These are phyloP conservation scores for Scolopax mira DNA, from an alignment of 2,113 vertebrate species.

Conservation along the genomic window DNA sequence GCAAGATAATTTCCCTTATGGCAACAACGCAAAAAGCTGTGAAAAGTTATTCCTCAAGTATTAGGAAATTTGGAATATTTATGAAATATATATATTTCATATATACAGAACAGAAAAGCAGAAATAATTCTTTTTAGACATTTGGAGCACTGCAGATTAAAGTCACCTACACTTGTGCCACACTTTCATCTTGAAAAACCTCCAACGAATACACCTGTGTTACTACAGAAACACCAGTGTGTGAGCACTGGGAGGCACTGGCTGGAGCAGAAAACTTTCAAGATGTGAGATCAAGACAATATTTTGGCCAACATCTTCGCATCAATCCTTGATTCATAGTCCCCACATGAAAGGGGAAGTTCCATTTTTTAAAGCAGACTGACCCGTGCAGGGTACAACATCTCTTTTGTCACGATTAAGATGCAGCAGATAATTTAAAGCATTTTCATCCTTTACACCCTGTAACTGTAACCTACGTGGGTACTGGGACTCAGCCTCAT, in stretches of 20 bases:
- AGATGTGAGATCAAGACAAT: not conserved
- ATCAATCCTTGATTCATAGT: not conserved
- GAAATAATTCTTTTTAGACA: not conserved
- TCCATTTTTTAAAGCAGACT: not conserved
- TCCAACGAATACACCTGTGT: not conserved
- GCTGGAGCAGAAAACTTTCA: not conserved
- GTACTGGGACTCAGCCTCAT: not conserved
- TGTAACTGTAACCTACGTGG: accelerated
- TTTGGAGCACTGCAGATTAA: not conserved
- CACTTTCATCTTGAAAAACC: not conserved
- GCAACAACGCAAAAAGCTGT: not conserved
- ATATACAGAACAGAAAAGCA: not conserved
- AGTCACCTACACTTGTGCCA: not conserved
- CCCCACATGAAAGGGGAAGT: accelerated
- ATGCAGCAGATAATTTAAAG: not conserved
- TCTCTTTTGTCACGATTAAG: not conserved
- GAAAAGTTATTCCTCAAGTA: not conserved
- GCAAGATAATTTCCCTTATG: not conserved
- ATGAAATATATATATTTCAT: no score
- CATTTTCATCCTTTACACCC: not conserved
- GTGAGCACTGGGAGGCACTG: not conserved
- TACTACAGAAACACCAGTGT: not conserved
- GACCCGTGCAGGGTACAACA: not conserved
- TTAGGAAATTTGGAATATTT: not conserved
- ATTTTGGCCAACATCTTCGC: accelerated